Evolutionary conservation across 2,113 vertebrate species (phyloP).

Genomic region (Atlantisia rogersi): DNA sequence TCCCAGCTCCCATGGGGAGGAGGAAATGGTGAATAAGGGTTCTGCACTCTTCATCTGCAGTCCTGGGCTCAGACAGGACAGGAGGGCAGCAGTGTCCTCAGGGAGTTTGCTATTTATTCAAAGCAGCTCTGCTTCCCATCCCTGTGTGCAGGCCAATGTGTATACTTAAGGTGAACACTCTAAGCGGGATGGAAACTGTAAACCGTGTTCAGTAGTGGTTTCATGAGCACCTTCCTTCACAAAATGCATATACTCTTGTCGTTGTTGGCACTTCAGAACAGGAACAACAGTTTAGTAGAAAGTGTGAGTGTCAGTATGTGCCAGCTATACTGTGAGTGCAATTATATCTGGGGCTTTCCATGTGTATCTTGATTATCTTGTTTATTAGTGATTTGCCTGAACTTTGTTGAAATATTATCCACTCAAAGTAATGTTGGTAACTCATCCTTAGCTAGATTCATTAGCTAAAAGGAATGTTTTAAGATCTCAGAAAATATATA

Average conservation of each 20-base stretch:
- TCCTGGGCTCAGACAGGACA: background rate
- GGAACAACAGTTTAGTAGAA: background rate
- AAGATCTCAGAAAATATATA: background rate
- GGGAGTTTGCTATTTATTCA: background rate
- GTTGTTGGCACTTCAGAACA: background rate
- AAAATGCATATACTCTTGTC: background rate
- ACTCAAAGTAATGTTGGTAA: background rate
- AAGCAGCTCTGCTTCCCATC: background rate
- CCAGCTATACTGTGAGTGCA: background rate
- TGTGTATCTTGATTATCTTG: background rate
- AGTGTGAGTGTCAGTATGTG: background rate
- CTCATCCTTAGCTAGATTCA: background rate
- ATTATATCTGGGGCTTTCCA: background rate
- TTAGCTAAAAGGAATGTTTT: background rate
- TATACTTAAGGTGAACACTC: background rate
- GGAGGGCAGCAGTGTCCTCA: background rate
- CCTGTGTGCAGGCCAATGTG: background rate
- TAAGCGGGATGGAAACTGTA: background rate
- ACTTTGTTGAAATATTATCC: background rate
- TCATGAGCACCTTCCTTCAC: background rate
- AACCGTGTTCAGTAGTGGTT: background rate
- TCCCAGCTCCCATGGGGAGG: background rate
- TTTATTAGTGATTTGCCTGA: background rate
- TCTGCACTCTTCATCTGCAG: background rate
- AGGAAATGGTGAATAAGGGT: background rate